Base-by-base conservation (phyloP, 64 coral and sea anemone genomes). In the Acropora yongei region DNA sequence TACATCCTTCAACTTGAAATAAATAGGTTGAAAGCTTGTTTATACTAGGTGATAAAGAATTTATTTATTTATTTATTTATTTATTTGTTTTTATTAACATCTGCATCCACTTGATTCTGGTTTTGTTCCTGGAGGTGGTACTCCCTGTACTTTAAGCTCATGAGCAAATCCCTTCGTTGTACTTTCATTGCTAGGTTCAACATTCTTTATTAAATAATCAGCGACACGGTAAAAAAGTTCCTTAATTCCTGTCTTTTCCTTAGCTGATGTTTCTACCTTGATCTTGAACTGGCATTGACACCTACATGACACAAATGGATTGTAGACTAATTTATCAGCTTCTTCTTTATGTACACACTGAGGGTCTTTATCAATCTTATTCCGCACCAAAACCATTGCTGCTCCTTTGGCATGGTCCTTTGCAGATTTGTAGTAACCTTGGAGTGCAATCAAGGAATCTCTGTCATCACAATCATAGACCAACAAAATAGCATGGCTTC, bases 401-500 rank as follows among this genome's bases (percentile, higher is more conserved):
- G 93, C 93, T 2, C 88, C 93, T 41, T 1, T 40, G 13, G 93
- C 81, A 95, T 91, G 4, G 12, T 47, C 55, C 14, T 44, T 60
- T 19, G 80, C 83, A 13, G 72, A 43, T 8, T 75, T 7, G 45
- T 86, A 74, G 78, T 80, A 95, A 14, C 42, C 20, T 30, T 87
- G 39, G 8, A 95, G 45, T 46, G 79, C 46, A 4, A 61, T 10
- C 5, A 95, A 13, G 49, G 93, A 91, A 0, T 91, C 81, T 10
- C 30, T 13, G 40, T 91, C 81, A 76, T 95, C 89, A 47, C 65
- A 72, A 14, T 89, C 89, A 57, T 95, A 95, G 11, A 95, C 93
- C 2, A 95, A 63, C 9, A 95, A 77, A 48, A 91, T 44, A 49
- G 86, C 89, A 79, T 76, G 10, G 58, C 93, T 91, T 14, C 89